Evolutionary conservation across 2,888 invertebrate species (phyloP).

Genomic region (Imbricaverruca yamaguchii): DNA sequence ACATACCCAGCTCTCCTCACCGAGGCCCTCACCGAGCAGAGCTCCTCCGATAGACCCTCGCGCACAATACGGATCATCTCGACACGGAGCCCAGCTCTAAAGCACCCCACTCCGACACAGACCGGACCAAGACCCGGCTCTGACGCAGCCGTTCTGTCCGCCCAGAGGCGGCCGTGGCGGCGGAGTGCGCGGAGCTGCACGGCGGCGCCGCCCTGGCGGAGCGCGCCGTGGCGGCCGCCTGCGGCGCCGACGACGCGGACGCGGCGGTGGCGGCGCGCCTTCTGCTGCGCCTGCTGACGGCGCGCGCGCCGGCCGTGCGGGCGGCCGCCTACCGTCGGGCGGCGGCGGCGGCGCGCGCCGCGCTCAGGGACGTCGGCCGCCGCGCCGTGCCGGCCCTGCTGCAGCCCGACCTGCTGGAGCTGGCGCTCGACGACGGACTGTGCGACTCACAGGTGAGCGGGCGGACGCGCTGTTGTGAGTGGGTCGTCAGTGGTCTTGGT

Average conservation of each 20-base stretch:
- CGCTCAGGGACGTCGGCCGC: not conserved
- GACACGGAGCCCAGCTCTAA: too few species aligned
- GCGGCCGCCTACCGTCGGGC: slow-evolving; percentile 3
- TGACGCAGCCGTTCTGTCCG: too few species aligned
- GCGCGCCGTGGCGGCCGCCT: not conserved
- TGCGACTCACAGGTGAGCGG: not conserved
- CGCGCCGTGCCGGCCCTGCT: not conserved
- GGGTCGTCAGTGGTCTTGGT: too few species aligned
- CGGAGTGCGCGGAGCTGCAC: not conserved
- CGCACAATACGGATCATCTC: too few species aligned
- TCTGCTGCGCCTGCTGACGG: slow-evolving; percentile 2
- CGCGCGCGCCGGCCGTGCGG: not conserved
- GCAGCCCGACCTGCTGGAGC: not conserved
- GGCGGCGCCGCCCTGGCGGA: not conserved
- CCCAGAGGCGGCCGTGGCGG: not conserved
- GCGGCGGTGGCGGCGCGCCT: not conserved
- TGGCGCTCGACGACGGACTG: not conserved
- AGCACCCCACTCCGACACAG: too few species aligned
- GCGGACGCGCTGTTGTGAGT: too few species aligned
- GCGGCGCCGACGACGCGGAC: not conserved
- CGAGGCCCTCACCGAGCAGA: too few species aligned
- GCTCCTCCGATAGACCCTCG: too few species aligned
- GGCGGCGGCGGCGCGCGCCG: slow-evolving; percentile 13
- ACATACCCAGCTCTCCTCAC: too few species aligned
- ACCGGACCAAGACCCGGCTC: too few species aligned